phyloP scores from a whole-genome alignment of 2,113 vertebrate genomes.

The Macquaria ambigua region DNA sequence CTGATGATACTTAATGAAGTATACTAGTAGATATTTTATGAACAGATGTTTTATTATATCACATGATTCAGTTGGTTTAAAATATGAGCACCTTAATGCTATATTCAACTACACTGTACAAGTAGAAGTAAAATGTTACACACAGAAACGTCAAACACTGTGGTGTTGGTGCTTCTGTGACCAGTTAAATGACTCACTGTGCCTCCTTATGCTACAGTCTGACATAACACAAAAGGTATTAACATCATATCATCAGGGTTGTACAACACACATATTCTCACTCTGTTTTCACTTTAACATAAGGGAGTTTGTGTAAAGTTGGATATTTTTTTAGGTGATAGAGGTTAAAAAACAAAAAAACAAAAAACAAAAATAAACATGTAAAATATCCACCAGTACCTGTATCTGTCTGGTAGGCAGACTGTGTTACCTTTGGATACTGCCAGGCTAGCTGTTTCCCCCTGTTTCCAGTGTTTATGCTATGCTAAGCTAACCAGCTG shows the following conservation, averaged over 20 bases:
- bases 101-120: background rate
- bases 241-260: background rate
- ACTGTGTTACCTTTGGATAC: no score
- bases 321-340: background rate
- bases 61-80: background rate
- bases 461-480: background rate
- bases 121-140: background rate
- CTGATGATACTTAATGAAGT: background rate
- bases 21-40: background rate
- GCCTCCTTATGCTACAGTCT: background rate
- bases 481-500: background rate
- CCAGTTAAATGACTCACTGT: background rate
- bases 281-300: background rate
- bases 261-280: background rate
- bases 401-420: background rate
- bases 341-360: no score
- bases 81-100: background rate
- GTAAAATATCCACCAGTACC: background rate
- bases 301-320: background rate
- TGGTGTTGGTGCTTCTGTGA: background rate
- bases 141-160: background rate
- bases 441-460: no score
- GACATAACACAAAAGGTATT: background rate
- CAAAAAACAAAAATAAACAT: background rate
- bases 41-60: conserved; percentile 3